These are phyloP conservation scores for Cheilosia impressa DNA, from an alignment of 2,888 invertebrate genomes.

Conservation along the genomic window DNA sequence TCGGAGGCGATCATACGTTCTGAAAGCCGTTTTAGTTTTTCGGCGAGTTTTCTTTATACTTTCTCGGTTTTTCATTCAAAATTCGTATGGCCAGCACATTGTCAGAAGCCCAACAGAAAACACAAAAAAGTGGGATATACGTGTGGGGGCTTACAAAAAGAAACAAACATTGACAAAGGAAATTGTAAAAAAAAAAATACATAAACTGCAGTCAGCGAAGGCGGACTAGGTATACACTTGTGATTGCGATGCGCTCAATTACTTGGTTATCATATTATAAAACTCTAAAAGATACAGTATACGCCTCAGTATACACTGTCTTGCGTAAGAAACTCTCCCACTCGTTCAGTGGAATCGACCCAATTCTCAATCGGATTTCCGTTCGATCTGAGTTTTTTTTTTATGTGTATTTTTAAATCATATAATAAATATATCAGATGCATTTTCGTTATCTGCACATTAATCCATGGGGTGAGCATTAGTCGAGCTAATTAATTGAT, in stretches of 20 bases:
- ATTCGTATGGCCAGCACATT: background rate
- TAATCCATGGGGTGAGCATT: constrained; percentile 33
- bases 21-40: constrained; percentile 9
- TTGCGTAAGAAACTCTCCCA: constrained; percentile 32
- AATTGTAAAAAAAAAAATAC: background rate
- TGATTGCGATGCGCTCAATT: constrained; percentile 8
- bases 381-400: constrained; percentile 1
- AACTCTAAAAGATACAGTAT: background rate
- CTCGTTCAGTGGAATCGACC: constrained; percentile 27
- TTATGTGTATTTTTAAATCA: background rate
- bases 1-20: constrained; percentile 16
- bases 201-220: background rate
- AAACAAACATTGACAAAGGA: constrained; percentile 1
- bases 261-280: constrained; percentile 7
- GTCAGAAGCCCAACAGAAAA: background rate
- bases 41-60: background rate
- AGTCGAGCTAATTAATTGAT: constrained; percentile 41
- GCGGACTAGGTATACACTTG: constrained; percentile 5
- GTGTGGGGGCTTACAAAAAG: background rate
- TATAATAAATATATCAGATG: constrained; percentile 1
- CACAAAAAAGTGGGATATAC: background rate
- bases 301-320: background rate
- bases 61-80: background rate
- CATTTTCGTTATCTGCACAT: constrained; percentile 21
- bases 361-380: constrained; percentile 42